Evolutionary conservation across 2,113 vertebrate species (phyloP).

Genomic region (Okapia johnstoni): DNA sequence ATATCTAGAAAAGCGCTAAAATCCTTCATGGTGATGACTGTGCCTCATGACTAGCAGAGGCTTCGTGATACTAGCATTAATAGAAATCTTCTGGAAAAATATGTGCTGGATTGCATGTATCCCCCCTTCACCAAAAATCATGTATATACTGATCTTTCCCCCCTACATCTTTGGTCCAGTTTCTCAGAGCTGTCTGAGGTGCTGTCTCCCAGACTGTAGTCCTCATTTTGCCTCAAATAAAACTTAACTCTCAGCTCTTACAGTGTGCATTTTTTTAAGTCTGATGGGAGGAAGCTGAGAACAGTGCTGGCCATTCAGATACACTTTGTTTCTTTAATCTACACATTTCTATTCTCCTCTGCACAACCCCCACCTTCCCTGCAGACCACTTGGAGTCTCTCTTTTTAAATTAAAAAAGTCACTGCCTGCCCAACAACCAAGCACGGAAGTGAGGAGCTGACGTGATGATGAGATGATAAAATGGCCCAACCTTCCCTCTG

Average conservation of each 20-base stretch:
- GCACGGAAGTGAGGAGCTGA: accelerated
- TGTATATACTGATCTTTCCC: no score
- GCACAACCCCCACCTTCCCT: neutral
- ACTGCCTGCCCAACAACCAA: neutral
- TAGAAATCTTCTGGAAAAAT: neutral
- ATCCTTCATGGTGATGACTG: neutral
- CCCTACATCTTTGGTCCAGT: neutral
- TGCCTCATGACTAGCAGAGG: neutral
- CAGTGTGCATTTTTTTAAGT: neutral
- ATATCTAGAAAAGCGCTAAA: neutral
- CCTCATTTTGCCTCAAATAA: neutral
- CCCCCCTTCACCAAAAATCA: neutral
- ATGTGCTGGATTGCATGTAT: neutral
- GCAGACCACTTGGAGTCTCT: neutral
- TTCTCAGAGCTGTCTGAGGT: neutral
- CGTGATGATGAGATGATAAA: no score
- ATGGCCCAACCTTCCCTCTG: neutral
- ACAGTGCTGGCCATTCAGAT: neutral
- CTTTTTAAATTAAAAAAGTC: neutral
- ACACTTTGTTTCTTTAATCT: neutral
- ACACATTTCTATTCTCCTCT: neutral
- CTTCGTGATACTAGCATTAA: neutral
- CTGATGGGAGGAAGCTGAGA: neutral
- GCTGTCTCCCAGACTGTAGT: neutral
- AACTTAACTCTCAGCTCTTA: neutral